Base-by-base conservation (phyloP, 2,113 vertebrate genomes). In the Thamnaconus septentrionalis region DNA sequence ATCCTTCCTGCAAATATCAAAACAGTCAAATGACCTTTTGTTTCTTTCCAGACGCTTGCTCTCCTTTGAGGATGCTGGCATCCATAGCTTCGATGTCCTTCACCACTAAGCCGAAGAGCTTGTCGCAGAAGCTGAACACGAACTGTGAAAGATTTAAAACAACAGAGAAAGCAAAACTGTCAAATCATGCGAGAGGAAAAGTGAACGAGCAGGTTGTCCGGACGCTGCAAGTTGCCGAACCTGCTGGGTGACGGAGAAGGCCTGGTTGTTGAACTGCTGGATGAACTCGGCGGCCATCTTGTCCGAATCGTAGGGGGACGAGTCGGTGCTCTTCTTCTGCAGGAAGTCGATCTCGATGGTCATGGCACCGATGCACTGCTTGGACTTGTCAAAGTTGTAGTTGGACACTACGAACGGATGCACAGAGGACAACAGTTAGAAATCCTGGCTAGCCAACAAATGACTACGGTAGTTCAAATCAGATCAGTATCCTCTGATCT, bases 1-100 rank as follows among this genome's bases (percentile, higher is more conserved):
- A 31, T 31, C 18, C 18, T 31, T 31, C 18, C 18, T 31, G 18
- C 18, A 31, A 31, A 31, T 31, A 31, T 31, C 18, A 31, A 31
- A 31, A 31, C 18, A 31, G 4, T 31, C 12, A 43, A 5, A 69
- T 6, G 80, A 97, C 97, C 97, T 98, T 98, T 81, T 96, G 94
- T 80, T 94, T 96, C 80, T 98, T 98, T 43, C 92, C 89, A 6
- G 92, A 77, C 0, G 91, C 90, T 41, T 91, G 85, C 64, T 99
- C 97, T 63, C 94, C 96, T 77, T 92, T 97, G 53, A 98, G 92
- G 71, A 98, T 98, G 89, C 95, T 98, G 71, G 97, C 90, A 71
- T 99, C 97, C 96, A 99, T 98, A 4, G 94, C 97, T 80, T 99
- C 97, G 41, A 98, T 93, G 45, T 96, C 94, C 82, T 98, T 99